A percentile compares a stretch with the other conserved stretches of the same genome.
Conservation (phyloP, 2,797 vertebrate genomes). For the Synanceia verrucosa region DNA sequence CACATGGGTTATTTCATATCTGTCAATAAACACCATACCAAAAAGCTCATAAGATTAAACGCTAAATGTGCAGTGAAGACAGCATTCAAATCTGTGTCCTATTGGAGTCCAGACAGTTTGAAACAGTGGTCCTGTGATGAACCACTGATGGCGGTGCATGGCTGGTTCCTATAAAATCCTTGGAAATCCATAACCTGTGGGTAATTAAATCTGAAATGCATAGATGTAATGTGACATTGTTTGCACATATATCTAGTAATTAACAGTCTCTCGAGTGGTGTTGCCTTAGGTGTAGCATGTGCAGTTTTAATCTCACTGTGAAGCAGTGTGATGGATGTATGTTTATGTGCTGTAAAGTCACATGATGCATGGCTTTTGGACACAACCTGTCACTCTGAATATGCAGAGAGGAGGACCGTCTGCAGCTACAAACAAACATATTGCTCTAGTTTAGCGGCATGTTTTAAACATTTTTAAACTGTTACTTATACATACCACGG, state of each 20-base stretch:
- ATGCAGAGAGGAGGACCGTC: conserved; percentile 39
- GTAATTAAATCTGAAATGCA: conserved; percentile 65
- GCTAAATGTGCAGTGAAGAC: conserved; percentile 15
- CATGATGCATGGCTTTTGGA: conserved; percentile 44
- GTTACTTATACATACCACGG: no score
- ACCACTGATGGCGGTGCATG: conserved; percentile 30
- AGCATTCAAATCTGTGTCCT: neutral
- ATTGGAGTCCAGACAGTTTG: neutral
- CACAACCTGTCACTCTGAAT: conserved; percentile 60
- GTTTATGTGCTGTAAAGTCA: conserved; percentile 32
- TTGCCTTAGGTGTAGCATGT: conserved; percentile 62
- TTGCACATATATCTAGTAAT: conserved; percentile 67
- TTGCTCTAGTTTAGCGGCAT: neutral
- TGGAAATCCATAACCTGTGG: conserved; percentile 59
- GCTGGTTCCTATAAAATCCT: conserved; percentile 55
- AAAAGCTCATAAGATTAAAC: conserved; percentile 47
- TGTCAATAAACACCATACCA: conserved; percentile 26
- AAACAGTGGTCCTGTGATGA: conserved; percentile 35
- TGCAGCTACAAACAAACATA: conserved; percentile 2
- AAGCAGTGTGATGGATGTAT: conserved; percentile 69
- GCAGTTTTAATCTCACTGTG: conserved; percentile 62
- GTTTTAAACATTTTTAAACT: no score
- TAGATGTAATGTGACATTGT: conserved; percentile 67
- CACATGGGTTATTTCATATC: conserved; percentile 7
- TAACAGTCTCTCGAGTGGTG: conserved; percentile 47